Evolutionary conservation across 2,888 invertebrate genomes (phyloP).

Genomic region (Drosophila trichaetosa): DNA sequence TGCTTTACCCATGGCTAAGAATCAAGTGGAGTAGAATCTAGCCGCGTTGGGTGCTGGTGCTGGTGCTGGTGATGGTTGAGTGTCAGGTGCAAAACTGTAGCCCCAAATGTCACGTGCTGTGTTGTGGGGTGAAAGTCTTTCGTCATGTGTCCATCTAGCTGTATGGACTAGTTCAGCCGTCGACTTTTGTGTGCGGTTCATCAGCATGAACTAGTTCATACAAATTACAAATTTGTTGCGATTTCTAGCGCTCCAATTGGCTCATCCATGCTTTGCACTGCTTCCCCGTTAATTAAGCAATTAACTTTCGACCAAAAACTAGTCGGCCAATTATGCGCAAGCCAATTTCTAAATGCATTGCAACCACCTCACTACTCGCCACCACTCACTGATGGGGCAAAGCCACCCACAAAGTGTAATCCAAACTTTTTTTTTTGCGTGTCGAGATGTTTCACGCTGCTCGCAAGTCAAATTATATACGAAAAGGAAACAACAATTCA

Average conservation of each 20-base stretch:
- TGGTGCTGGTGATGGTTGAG: conserved; percentile 11
- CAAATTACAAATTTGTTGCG: conserved; percentile 49
- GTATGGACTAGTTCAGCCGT: conserved; percentile 22
- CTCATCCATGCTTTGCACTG: conserved; percentile 4
- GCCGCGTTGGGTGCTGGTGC: conserved; percentile 17
- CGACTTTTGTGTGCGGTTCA: conserved; percentile 10
- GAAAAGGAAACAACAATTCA: neutral
- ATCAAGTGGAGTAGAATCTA: conserved; percentile 12
- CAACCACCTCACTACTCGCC: conserved; percentile 1
- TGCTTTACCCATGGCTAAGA: conserved; percentile 31
- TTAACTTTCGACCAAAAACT: conserved; percentile 43
- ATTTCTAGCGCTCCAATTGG: conserved; percentile 27
- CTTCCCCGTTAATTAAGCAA: conserved; percentile 46
- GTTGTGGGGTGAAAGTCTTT: conserved; percentile 1
- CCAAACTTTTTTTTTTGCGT: neutral
- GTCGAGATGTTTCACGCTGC: conserved; percentile 19
- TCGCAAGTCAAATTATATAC: conserved; percentile 48
- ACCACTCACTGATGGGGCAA: neutral
- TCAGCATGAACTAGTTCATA: conserved; percentile 55
- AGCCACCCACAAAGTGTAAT: conserved; percentile 33
- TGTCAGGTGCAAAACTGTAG: conserved; percentile 38
- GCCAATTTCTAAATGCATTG: conserved; percentile 30
- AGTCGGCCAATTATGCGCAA: conserved; percentile 28
- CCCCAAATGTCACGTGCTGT: conserved; percentile 55
- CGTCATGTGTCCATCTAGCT: conserved; percentile 21